Base-by-base conservation (phyloP, 2,113 vertebrate species). In the Pelmatolapia mariae region DNA sequence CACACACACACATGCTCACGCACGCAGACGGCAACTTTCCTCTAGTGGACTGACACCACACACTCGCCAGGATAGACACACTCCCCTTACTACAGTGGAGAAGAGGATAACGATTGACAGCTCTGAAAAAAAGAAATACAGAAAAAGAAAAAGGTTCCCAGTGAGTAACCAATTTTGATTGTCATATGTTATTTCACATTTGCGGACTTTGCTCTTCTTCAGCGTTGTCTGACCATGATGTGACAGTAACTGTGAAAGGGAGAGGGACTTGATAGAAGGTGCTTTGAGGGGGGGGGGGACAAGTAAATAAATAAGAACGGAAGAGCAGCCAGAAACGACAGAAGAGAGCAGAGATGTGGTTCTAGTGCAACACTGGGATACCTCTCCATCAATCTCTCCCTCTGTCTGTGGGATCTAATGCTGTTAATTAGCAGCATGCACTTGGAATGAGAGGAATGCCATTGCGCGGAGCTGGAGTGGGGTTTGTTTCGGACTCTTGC, bases 381-480 rank as follows among this genome's bases (percentile, higher is more conserved):
- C 76, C 71, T 87, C 91, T 92, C 90, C 93, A 94, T 95, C 94
- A 92, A 29, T 91, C 59, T 71, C 53, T 40, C 56, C 50, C 86
- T 86, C 73, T 71, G 86, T 87, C 91, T 85, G 63, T 82, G 81
- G 90, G 91, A 92, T 91, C 80, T 91, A 87, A 93, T 89, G 92
- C 91, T 50, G 89, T 92, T 95, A 92, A 95, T 95, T 88, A 94
- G 91, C 86, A 87, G 88, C 83, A 87, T 93, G 92, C 84, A 84
- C 87, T 86, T 93, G 94, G 95, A 96, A 96, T 95, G 95, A 92
- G 82, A 91, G 89, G 94, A 95, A 95, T 95, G 95, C 76, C 78
- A 57, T 47, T 86, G 89, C 82, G 9, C 63, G 5, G 83, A 93
- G 91, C 87, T 82, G 81, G 53, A 95, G 89, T 50, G 85, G 91